Percentiles rank a stretch among this genome's conserved stretches.
These are phyloP conservation scores for Scomber japonicus DNA, from an alignment of 2,113 vertebrate genomes.

Conservation along the genomic window DNA sequence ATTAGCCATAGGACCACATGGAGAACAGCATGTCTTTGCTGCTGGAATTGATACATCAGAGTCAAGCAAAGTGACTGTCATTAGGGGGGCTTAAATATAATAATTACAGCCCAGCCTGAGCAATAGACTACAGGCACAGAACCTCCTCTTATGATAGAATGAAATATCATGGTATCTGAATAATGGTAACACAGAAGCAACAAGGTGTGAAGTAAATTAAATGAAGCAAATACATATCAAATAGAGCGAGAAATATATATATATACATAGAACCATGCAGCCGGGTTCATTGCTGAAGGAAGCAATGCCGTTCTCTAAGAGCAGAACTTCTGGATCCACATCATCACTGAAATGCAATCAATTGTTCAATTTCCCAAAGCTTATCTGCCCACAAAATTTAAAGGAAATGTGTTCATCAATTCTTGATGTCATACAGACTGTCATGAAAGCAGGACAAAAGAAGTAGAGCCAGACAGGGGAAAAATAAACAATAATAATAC, in stretches of 20 bases:
- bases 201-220: neutral
- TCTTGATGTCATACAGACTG: conserved; percentile 1
- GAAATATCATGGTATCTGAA: conserved; percentile 4
- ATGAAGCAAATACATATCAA: neutral
- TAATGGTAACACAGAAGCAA: neutral
- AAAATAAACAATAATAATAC: neutral
- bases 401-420: conserved; percentile 11
- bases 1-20: conserved; percentile 68
- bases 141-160: conserved; percentile 15
- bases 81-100: conserved; percentile 48
- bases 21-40: conserved; percentile 54
- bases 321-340: conserved; percentile 15
- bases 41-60: conserved; percentile 60
- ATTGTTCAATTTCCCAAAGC: neutral
- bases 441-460: neutral
- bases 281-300: conserved; percentile 24
- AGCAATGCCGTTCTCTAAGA: conserved; percentile 6
- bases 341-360: conserved; percentile 30
- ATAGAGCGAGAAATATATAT: neutral
- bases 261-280: neutral
- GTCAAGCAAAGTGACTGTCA: conserved; percentile 50
- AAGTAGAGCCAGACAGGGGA: neutral
- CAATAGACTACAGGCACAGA: conserved; percentile 22
- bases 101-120: conserved; percentile 51
- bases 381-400: neutral